A percentile compares a stretch with the other conserved stretches of the same genome.
phyloP scores from a whole-genome alignment of 2,888 invertebrate genomes.

The Drosophila recens region DNA sequence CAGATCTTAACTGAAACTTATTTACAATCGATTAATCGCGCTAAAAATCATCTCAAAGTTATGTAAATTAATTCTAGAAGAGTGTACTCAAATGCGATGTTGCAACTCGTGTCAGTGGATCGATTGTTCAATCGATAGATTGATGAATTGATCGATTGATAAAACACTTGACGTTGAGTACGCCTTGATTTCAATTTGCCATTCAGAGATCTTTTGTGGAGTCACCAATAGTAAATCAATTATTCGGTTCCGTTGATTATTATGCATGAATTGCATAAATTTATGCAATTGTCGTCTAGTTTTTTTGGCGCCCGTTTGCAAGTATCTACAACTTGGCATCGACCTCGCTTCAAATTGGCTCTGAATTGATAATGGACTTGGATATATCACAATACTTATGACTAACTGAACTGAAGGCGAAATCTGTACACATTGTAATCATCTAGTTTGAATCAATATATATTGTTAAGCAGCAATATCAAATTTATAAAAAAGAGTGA shows the following conservation, averaged over 20 bases:
- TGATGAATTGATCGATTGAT: slow-evolving; percentile 7
- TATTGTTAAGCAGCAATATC: neutral
- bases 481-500: slow-evolving; percentile 1
- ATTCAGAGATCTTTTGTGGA: slow-evolving; percentile 19
- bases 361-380: slow-evolving; percentile 12
- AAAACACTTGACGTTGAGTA: slow-evolving; percentile 25
- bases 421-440: neutral
- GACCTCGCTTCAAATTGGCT: slow-evolving; percentile 46
- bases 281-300: slow-evolving; percentile 29
- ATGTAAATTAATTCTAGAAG: neutral
- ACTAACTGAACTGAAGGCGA: slow-evolving; percentile 15
- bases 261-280: slow-evolving; percentile 47
- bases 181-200: slow-evolving; percentile 50
- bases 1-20: neutral
- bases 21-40: slow-evolving; percentile 19
- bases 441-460: slow-evolving; percentile 8
- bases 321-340: slow-evolving; percentile 4
- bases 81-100: neutral
- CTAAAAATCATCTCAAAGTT: neutral
- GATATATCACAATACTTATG: slow-evolving; percentile 12
- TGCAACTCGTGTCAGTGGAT: neutral
- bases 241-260: slow-evolving; percentile 24
- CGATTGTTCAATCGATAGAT: slow-evolving; percentile 6
- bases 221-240: slow-evolving; percentile 34
- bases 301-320: slow-evolving; percentile 17